Base-by-base conservation (phyloP, 2,888 invertebrate genomes). In the Seira ritae region DNA sequence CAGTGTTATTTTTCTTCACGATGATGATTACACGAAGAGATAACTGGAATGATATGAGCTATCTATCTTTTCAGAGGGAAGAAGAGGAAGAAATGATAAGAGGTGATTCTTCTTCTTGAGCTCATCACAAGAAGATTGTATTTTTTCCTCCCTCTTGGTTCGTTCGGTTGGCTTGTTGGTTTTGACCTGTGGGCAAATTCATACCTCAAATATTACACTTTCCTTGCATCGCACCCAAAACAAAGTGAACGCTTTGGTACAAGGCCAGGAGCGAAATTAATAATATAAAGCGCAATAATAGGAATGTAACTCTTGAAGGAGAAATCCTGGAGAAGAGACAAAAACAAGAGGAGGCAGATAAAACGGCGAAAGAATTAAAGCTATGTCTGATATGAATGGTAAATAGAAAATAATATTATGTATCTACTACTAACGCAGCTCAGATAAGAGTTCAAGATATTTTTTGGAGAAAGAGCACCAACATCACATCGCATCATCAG, bases 41-140 rank as follows among this genome's bases (percentile, higher is more conserved):
- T 55, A 55, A 55, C 55, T 55, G 55, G 55, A 55, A 55, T 55
- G 55, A 55, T 55, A 55, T 55, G 55, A 55, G 55, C 55, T 55
- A 55, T 55, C 55, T 55, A 55, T 55, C 55, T 55, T 55, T 17
- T 31, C 55, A 31, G 8, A 31, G 31, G 31, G n/a, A 42, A 6
- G 42, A 12, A 55, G 55, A 17, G 12, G 55, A 55, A 55, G 55
- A 17, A 55, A 55, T 55, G 55, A 55, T 55, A 55, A 55, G 55
- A 17, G 17, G 55, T 55, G 55, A 55, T 55, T 55, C 55, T 55
- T 55, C 55, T 55, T 55, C 17, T 55, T 55, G 17, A 55, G 55
- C 55, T 55, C n/a, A 55, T 55, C 55, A 55, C 55, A 55, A 55
- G 55, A 55, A 17, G 31, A 31, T 31, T 31, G 31, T 31, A 8